Conservation (phyloP, 2,113 vertebrate species). For the Poeciliopsis occidentalis region DNA sequence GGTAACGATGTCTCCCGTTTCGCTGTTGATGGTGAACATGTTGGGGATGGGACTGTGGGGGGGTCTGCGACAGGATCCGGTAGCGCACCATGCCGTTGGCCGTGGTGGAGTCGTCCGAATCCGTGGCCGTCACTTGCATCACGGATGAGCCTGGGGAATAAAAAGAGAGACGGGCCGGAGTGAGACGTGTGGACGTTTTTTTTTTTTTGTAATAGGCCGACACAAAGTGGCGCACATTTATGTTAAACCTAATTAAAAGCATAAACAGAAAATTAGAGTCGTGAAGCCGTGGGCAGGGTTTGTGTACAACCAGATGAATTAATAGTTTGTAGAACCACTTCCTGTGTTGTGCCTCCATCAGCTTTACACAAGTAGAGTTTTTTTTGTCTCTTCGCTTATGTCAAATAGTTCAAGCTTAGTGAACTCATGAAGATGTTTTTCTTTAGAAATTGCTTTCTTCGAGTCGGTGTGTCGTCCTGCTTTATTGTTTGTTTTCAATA, state of each 20-base stretch:
- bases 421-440: neutral
- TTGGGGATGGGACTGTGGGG: constrained; percentile 95
- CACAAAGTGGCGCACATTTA: neutral
- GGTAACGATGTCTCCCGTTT: constrained; percentile 94
- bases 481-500: neutral
- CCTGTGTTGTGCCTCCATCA: neutral
- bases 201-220: neutral
- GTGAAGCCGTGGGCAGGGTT: neutral
- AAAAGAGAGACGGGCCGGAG: constrained; percentile 19
- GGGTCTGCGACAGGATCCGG: constrained; percentile 92
- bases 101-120: constrained; percentile 91
- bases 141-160: constrained; percentile 88
- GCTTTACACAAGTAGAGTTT: neutral
- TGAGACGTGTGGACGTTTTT: neutral
- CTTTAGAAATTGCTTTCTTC: neutral
- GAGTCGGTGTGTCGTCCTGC: neutral
- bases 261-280: neutral
- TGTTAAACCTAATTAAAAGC: neutral
- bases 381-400: neutral
- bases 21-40: constrained; percentile 98
- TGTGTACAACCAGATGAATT: neutral
- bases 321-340: neutral
- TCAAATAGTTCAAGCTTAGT: neutral
- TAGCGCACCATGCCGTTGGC: constrained; percentile 97
- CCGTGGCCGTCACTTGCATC: constrained; percentile 94